Evolutionary conservation across 2,888 invertebrate species (phyloP), one percentile per base, ranked within the genome.

Genomic region (Iphiclides podalirius): DNA sequence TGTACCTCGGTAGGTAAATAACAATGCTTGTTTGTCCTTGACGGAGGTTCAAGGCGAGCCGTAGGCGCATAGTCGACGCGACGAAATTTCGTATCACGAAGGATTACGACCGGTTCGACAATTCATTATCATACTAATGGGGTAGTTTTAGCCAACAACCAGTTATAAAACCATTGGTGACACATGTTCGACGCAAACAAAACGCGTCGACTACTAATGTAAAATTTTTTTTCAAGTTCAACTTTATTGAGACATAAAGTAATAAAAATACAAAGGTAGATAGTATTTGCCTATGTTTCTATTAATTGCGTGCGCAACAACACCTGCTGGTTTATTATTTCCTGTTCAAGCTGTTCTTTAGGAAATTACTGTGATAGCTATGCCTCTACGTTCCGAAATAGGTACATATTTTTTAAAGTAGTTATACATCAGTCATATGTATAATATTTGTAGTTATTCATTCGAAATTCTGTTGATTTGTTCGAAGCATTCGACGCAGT

Each of bases 61-160:
- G 54, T 62, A 58, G 58, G 61, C 60, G 60, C 62, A 60, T 63
- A 54, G 60, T 55, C 64, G n/a, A n/a, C n/a, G 38, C 37, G 38
- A 59, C 63, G 54, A 59, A 66, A 63, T 64, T 64, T 64, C 59
- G 60, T 63, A 63, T 59, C 59, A 61, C 56, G 59, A 72, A 71
- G 70, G 67, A 75, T 73, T 70, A 71, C 70, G 68, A 71, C 63
- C 67, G 63, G 64, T 69, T 68, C 60, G 61, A 56, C 66, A 70
- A 71, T 66, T 64, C 63, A 82, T 83, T 82, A 82, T 64, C 80
- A 81, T 83, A 75, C 69, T 75, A 82, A 84, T 83, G 61, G 78
- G 72, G 72, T 72, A 63, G 68, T 73, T 77, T 73, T 71, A 70
- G 60, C 62, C 52, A 64, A 59, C 62, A 71, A 74, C 73, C 70